Percentiles rank a stretch among this genome's conserved stretches.
Conservation (phyloP, 2,888 invertebrate genomes). For the Andrena minutula region DNA sequence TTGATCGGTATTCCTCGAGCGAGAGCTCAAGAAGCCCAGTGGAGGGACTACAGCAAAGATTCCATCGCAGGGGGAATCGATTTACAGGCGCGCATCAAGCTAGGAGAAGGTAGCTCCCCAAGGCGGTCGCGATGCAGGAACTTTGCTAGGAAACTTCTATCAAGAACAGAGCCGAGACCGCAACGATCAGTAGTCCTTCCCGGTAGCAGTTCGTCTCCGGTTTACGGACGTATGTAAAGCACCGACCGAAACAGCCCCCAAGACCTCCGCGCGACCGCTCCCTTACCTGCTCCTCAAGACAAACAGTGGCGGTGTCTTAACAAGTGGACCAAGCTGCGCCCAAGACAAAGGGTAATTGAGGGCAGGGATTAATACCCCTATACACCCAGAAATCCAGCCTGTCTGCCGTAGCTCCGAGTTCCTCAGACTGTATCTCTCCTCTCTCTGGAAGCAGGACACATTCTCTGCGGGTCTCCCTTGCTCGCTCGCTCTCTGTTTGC, state of each 20-base stretch:
- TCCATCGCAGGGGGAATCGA: slow-evolving; percentile 45
- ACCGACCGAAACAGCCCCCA: slow-evolving; percentile 82
- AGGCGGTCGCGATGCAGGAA: slow-evolving; percentile 70
- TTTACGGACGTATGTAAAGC: slow-evolving; percentile 84
- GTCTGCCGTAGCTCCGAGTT: slow-evolving; percentile 76
- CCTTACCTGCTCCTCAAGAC: slow-evolving; percentile 83
- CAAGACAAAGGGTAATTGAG: slow-evolving; percentile 86
- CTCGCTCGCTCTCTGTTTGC: slow-evolving; percentile 54
- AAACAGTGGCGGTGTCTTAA: slow-evolving; percentile 85
- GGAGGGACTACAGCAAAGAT: background rate
- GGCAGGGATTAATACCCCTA: slow-evolving; percentile 85
- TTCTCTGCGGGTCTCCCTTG: slow-evolving; percentile 49
- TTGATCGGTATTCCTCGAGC: background rate
- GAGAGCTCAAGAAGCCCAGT: background rate
- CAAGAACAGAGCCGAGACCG: slow-evolving; percentile 78
- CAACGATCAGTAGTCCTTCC: slow-evolving; percentile 84
- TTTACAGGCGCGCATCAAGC: slow-evolving; percentile 52
- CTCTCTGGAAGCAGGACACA: slow-evolving; percentile 57
- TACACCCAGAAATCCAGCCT: slow-evolving; percentile 82
- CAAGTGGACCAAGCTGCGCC: slow-evolving; percentile 85
- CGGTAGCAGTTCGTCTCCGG: slow-evolving; percentile 84
- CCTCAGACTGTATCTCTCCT: slow-evolving; percentile 76
- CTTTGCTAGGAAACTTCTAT: slow-evolving; percentile 72
- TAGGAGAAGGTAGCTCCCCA: slow-evolving; percentile 53
- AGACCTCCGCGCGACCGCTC: slow-evolving; percentile 70